A percentile compares a stretch with the other conserved stretches of the same genome.
These are phyloP conservation scores for Cybosia mesomella DNA, from an alignment of 2,888 invertebrate genomes.

Conservation along the genomic window DNA sequence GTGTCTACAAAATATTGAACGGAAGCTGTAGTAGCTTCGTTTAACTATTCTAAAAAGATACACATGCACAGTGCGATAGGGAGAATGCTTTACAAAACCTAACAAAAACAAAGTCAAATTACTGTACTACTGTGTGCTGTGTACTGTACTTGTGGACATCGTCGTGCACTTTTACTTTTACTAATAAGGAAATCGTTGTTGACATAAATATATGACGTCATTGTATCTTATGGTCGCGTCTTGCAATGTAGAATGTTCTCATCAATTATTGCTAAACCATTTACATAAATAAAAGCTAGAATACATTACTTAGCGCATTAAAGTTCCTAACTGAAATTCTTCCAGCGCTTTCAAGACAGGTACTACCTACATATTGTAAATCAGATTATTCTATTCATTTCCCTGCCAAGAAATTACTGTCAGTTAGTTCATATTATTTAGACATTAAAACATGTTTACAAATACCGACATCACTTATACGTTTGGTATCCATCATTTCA, in stretches of 20 bases:
- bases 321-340: neutral
- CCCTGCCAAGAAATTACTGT: constrained; percentile 14
- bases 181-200: neutral
- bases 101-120: too few species aligned
- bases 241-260: neutral
- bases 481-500: constrained; percentile 17
- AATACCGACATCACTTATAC: constrained; percentile 19
- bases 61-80: too few species aligned
- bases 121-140: too few species aligned
- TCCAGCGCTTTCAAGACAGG: neutral
- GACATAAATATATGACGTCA: neutral
- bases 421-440: constrained; percentile 19
- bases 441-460: constrained; percentile 24
- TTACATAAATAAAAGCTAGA: neutral
- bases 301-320: neutral
- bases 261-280: neutral
- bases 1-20: too few species aligned
- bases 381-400: constrained; percentile 10
- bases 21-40: too few species aligned
- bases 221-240: neutral
- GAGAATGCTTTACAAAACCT: too few species aligned
- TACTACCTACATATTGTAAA: neutral
- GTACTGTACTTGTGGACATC: neutral
- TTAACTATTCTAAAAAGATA: too few species aligned
- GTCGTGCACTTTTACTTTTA: neutral